These are phyloP conservation scores for Mythimna loreyi DNA, from an alignment of 2,888 invertebrate genomes.

Conservation along the genomic window DNA sequence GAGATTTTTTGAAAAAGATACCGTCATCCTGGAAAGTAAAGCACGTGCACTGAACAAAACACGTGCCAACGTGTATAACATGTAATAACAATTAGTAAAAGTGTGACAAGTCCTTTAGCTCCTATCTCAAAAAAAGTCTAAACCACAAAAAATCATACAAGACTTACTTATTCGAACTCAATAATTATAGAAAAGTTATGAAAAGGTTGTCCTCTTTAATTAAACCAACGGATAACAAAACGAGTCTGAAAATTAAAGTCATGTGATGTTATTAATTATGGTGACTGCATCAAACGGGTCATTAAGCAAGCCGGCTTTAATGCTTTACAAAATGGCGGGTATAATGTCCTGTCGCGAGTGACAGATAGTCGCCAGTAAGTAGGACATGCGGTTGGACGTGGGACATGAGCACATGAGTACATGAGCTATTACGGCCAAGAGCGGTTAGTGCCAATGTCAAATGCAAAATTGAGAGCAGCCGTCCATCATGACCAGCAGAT, in stretches of 20 bases:
- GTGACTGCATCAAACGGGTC: conserved; percentile 12
- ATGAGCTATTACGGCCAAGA: conserved; percentile 41
- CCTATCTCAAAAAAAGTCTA: too few relatives aligned
- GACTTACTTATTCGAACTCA: not conserved
- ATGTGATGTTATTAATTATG: conserved; percentile 3
- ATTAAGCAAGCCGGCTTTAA: conserved; percentile 20
- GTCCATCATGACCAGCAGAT: conserved; percentile 22
- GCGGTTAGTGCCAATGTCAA: conserved; percentile 36
- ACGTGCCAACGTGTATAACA: too few relatives aligned
- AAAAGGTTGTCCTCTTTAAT: too few relatives aligned
- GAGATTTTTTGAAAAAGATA: too few relatives aligned
- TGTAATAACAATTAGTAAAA: too few relatives aligned
- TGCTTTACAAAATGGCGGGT: conserved; percentile 34
- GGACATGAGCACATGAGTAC: conserved; percentile 26
- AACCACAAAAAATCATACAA: not conserved
- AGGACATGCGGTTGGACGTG: conserved; percentile 18
- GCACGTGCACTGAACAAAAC: too few relatives aligned
- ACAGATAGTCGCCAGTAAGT: conserved; percentile 35
- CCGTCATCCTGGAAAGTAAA: too few relatives aligned
- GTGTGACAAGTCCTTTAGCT: too few relatives aligned
- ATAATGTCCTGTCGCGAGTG: conserved; percentile 37
- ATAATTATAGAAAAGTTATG: too few relatives aligned
- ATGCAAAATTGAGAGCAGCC: conserved; percentile 10
- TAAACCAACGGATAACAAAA: not conserved
- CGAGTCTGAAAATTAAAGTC: not conserved